Evolutionary conservation across 2,888 invertebrate species (phyloP).

Genomic region (Anoplius nigerrimus): DNA sequence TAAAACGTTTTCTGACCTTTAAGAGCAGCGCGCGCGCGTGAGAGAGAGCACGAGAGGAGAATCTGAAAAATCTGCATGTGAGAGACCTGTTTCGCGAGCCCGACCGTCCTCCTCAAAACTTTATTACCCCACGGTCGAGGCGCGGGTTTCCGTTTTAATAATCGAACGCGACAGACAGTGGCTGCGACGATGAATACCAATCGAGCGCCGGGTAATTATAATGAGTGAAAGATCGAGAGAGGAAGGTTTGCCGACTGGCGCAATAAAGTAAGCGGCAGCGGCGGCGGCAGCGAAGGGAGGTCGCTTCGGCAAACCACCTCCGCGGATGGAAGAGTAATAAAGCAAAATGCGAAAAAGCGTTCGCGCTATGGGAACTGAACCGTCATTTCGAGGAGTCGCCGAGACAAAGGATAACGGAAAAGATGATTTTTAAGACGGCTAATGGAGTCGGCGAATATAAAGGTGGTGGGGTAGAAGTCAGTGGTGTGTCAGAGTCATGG

Average conservation of each 20-base stretch:
- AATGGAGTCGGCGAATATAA: conserved; percentile 46
- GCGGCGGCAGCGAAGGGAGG: neutral
- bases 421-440: conserved; percentile 48
- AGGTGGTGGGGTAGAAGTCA: conserved; percentile 19
- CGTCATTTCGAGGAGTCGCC: conserved; percentile 47
- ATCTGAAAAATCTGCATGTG: no score
- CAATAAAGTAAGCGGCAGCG: neutral
- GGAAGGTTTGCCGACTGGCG: neutral
- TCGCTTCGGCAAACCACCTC: conserved; percentile 1
- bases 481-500: no score
- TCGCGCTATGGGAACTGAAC: conserved; percentile 51
- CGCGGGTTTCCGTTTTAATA: neutral
- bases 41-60: no score
- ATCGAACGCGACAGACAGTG: conserved; percentile 6
- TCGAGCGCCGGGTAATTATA: conserved; percentile 6
- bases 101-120: no score
- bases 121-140: no score
- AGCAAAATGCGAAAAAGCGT: conserved; percentile 46
- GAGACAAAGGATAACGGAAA: conserved; percentile 59
- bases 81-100: no score
- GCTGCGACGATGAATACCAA: conserved; percentile 1
- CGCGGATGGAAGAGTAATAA: conserved; percentile 45
- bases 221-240: conserved; percentile 14
- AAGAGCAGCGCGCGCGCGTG: no score
- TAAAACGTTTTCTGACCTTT: no score